A percentile compares a stretch with the other conserved stretches of the same genome.
These are phyloP conservation scores for Epinephelus moara DNA, from an alignment of 2,113 vertebrate species.

Conservation along the genomic window DNA sequence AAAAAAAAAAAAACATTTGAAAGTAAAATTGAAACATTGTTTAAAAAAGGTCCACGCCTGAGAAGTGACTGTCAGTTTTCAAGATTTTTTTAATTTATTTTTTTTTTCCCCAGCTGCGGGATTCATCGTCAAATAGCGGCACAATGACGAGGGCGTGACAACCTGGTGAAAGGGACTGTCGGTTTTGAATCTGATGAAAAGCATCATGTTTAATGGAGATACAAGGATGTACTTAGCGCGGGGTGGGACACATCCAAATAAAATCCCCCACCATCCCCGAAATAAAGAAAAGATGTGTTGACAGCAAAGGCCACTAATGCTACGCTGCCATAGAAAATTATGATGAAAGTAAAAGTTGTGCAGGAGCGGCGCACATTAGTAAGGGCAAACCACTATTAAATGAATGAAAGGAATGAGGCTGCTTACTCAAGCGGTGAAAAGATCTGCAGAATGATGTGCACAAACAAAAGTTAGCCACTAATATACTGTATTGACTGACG, in stretches of 20 bases:
- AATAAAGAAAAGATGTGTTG: slow-evolving; percentile 47
- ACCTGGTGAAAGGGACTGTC: slow-evolving; percentile 68
- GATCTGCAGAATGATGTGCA: slow-evolving; percentile 1
- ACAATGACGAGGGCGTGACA: slow-evolving; percentile 74
- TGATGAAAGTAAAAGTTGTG: slow-evolving; percentile 38
- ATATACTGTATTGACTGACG: neutral
- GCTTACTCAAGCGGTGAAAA: slow-evolving; percentile 17
- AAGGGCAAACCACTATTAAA: slow-evolving; percentile 25
- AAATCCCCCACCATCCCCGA: slow-evolving; percentile 9
- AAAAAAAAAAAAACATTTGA: slow-evolving; percentile 56
- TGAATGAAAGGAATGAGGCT: slow-evolving; percentile 31
- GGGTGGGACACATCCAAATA: slow-evolving; percentile 8
- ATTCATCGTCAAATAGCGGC: slow-evolving; percentile 57
- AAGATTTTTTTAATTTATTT: slow-evolving; percentile 7
- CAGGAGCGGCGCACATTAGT: slow-evolving; percentile 24
- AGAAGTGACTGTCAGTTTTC: slow-evolving; percentile 70
- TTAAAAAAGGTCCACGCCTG: slow-evolving; percentile 57
- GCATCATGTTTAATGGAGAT: slow-evolving; percentile 61
- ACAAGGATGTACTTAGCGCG: slow-evolving; percentile 23
- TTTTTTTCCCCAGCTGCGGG: slow-evolving; percentile 6
- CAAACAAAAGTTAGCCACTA: slow-evolving; percentile 9
- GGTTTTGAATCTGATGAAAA: slow-evolving; percentile 64
- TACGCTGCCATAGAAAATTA: slow-evolving; percentile 14
- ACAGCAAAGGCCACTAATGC: slow-evolving; percentile 62
- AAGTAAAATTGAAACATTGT: slow-evolving; percentile 78